Evolutionary conservation across 2,113 vertebrate genomes (phyloP).

Genomic region (Ia io): DNA sequence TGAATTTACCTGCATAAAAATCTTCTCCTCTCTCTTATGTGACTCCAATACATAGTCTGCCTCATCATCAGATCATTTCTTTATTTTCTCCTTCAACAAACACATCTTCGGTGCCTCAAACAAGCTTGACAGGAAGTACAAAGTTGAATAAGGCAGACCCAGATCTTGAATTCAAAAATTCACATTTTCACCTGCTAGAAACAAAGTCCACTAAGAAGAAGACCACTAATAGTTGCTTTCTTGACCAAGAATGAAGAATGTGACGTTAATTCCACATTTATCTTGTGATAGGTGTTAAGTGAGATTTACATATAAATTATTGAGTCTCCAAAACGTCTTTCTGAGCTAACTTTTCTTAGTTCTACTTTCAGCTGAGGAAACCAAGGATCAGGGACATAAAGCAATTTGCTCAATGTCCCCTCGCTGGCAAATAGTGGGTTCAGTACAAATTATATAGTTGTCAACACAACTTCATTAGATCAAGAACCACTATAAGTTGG

Average conservation of each 20-base stretch:
- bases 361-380: not conserved
- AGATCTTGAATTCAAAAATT: not conserved
- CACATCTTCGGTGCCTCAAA: too few relatives aligned
- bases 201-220: not conserved
- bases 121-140: too few relatives aligned
- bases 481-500: not conserved
- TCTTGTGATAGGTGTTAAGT: not conserved
- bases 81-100: too few relatives aligned
- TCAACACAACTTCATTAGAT: not conserved
- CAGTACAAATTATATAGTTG: too few relatives aligned
- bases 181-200: not conserved
- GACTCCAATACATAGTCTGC: too few relatives aligned
- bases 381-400: not conserved
- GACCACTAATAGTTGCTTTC: too few relatives aligned
- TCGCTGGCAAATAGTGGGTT: not conserved
- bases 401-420: not conserved
- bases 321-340: not conserved
- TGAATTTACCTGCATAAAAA: too few relatives aligned
- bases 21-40: too few relatives aligned
- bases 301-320: not conserved
- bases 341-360: not conserved
- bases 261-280: not conserved
- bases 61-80: too few relatives aligned
- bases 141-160: too few relatives aligned
- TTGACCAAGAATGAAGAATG: not conserved